These are phyloP conservation scores for Synanthedon tipuliformis DNA, from an alignment of 2,888 invertebrate genomes.

Conservation along the genomic window DNA sequence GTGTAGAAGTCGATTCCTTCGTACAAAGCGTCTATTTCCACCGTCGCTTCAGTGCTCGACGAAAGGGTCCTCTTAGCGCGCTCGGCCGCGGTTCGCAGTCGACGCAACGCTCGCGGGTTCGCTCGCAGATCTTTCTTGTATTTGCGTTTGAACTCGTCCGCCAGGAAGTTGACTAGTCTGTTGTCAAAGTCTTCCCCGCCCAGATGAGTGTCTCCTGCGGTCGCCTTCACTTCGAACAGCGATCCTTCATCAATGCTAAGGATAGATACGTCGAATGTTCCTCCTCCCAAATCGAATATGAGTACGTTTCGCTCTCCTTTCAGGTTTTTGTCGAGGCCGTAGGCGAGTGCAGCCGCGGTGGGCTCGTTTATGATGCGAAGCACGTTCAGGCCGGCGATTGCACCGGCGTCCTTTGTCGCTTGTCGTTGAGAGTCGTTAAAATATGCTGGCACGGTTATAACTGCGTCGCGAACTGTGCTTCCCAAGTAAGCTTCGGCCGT, in stretches of 20 bases:
- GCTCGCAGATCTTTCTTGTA: conserved; percentile 70
- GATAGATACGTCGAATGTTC: conserved; percentile 76
- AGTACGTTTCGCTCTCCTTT: conserved; percentile 69
- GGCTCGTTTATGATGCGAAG: no score
- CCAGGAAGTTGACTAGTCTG: conserved; percentile 67
- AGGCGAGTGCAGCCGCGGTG: no score
- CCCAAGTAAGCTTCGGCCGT: conserved; percentile 75
- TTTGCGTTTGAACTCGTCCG: conserved; percentile 73
- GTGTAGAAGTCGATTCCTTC: no score
- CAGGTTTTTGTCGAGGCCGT: conserved; percentile 66
- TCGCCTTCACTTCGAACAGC: no score
- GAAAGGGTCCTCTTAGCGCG: no score
- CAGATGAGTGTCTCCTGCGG: no score
- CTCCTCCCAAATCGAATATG: conserved; percentile 59
- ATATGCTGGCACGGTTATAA: conserved; percentile 79
- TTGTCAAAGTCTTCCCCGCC: conserved; percentile 23
- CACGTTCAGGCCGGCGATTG: no score
- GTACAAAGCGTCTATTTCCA: no score
- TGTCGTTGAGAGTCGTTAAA: conserved; percentile 69
- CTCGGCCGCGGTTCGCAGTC: no score
- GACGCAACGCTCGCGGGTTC: conserved; percentile 68
- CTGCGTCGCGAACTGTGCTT: conserved; percentile 72
- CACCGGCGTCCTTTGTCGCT: no score
- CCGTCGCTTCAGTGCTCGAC: no score
- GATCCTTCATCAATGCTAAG: conserved; percentile 70